A percentile compares a stretch with the other conserved stretches of the same genome.
These are phyloP conservation scores for Natrix natrix DNA, from an alignment of 2,797 vertebrate species.

Conservation along the genomic window DNA sequence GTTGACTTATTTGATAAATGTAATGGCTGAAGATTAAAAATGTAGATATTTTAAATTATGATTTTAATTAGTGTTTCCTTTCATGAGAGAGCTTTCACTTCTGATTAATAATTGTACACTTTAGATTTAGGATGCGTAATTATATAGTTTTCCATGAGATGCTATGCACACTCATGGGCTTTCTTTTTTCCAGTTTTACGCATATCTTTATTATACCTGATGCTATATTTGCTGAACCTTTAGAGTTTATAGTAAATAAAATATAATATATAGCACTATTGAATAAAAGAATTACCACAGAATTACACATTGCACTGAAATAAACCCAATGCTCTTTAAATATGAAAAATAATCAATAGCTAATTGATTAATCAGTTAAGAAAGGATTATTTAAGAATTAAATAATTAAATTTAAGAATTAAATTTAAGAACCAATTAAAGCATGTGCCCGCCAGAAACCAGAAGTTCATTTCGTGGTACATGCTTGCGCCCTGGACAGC, in stretches of 20 bases:
- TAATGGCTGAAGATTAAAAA: neutral
- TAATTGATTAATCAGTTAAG: neutral
- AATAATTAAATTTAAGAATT: too few relatives aligned
- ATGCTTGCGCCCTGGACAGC: too few relatives aligned
- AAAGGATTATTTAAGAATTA: neutral
- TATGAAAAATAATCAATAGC: neutral
- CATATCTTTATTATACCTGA: neutral
- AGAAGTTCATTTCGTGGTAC: too few relatives aligned
- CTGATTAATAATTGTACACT: conserved; percentile 7
- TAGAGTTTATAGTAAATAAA: neutral
- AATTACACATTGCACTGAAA: neutral
- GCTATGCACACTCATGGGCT: neutral
- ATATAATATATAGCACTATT: neutral
- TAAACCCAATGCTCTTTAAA: neutral
- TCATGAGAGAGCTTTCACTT: neutral
- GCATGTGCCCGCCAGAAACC: too few relatives aligned
- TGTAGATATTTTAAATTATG: neutral
- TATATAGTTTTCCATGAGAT: neutral
- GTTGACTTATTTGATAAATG: neutral
- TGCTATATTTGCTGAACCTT: neutral
- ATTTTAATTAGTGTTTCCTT: neutral
- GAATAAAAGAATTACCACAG: neutral
- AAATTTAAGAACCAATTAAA: too few relatives aligned
- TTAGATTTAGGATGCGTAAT: conserved; percentile 9
- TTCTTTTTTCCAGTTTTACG: neutral